These are phyloP conservation scores for Coccyzus lansbergi DNA, from an alignment of 2,797 vertebrate species.

Conservation along the genomic window DNA sequence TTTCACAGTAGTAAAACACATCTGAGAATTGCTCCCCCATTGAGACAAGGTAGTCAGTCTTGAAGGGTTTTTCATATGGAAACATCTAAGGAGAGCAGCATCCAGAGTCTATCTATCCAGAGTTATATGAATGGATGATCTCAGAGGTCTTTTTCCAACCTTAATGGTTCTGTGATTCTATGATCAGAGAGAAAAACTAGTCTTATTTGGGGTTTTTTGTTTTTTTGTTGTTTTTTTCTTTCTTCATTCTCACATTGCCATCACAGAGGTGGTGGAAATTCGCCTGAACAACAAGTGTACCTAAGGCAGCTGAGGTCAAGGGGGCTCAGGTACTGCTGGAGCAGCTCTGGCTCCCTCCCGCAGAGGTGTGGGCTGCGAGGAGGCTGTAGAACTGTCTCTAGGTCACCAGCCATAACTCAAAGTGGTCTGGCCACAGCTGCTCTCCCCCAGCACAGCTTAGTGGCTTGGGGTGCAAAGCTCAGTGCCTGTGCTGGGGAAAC, in stretches of 20 bases:
- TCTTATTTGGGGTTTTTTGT: neutral
- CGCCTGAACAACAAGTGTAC: neutral
- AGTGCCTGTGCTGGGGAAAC: fast-evolving
- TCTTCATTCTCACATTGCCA: neutral
- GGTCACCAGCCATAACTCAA: neutral
- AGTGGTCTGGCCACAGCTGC: neutral
- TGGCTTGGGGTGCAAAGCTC: neutral
- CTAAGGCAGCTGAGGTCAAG: too few relatives aligned
- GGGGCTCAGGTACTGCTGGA: too few relatives aligned
- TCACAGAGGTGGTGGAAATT: neutral
- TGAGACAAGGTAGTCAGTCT: neutral
- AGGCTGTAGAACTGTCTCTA: neutral
- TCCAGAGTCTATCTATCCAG: neutral
- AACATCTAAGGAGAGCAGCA: neutral
- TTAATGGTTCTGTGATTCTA: too few relatives aligned
- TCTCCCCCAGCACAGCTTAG: fast-evolving
- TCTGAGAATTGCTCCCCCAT: neutral
- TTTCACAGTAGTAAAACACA: neutral
- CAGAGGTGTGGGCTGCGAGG: too few relatives aligned
- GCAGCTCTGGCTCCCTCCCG: too few relatives aligned
- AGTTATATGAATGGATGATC: too few relatives aligned
- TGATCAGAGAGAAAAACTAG: neutral
- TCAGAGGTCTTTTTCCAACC: too few relatives aligned
- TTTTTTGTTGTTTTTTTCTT: neutral
- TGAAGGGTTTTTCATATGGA: neutral